These are phyloP conservation scores for Eupsilia transversa DNA, from an alignment of 2,888 invertebrate species.

Conservation along the genomic window DNA sequence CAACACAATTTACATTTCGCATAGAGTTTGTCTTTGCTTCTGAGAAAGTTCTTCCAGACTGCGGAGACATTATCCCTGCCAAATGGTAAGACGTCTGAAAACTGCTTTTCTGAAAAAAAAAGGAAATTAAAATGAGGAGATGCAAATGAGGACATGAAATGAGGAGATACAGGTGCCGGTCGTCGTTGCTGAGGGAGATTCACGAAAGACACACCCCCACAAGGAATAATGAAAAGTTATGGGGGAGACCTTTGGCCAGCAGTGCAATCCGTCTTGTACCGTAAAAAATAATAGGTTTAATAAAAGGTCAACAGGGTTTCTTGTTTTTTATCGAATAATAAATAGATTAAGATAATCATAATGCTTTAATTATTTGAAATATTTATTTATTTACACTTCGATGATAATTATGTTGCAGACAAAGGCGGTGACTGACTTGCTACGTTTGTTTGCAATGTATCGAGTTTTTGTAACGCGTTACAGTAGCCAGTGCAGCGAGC, in stretches of 20 bases:
- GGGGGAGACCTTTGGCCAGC: background rate
- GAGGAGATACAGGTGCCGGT: background rate
- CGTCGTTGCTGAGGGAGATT: background rate
- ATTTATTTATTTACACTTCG: background rate
- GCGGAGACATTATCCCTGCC: background rate
- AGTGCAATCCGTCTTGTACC: too few relatives aligned
- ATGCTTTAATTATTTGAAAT: background rate
- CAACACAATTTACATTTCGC: constrained; percentile 35
- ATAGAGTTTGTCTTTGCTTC: constrained; percentile 22
- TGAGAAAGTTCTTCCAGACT: constrained; percentile 28
- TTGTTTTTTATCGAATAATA: too few relatives aligned
- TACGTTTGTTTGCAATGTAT: too few relatives aligned
- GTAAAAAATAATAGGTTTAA: background rate
- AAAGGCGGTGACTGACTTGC: too few relatives aligned
- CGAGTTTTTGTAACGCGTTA: too few relatives aligned
- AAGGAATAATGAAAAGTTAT: background rate
- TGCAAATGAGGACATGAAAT: too few relatives aligned
- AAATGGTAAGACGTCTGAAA: background rate
- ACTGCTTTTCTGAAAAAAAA: constrained; percentile 2
- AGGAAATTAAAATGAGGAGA: too few relatives aligned
- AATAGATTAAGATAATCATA: background rate
- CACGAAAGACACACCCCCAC: background rate
- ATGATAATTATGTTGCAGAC: too few relatives aligned
- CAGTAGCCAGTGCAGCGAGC: too few relatives aligned
- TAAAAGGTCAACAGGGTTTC: background rate